These are phyloP conservation scores for Heteromurus nitidus DNA, from an alignment of 2,888 invertebrate genomes.

Conservation along the genomic window DNA sequence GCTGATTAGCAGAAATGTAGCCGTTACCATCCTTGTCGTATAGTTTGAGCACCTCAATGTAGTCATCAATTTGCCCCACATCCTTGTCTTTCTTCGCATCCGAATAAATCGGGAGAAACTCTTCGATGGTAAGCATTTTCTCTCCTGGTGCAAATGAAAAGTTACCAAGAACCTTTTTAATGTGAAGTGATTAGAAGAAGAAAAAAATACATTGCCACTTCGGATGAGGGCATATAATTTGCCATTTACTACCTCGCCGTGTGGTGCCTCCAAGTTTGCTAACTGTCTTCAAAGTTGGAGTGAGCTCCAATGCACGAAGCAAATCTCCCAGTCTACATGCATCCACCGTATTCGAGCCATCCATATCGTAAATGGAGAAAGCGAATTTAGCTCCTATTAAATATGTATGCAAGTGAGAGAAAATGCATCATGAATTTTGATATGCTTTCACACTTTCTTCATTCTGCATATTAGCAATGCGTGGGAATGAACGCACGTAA, in stretches of 20 bases:
- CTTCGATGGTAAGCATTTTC: conserved; percentile 94
- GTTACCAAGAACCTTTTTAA: background rate
- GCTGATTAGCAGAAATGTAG: conserved; percentile 95
- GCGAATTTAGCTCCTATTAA: conserved; percentile 93
- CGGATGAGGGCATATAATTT: background rate
- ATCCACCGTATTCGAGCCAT: conserved; percentile 92
- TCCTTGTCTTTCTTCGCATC: conserved; percentile 98
- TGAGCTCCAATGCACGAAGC: conserved; percentile 94
- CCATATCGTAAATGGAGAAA: conserved; percentile 95
- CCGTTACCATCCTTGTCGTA: conserved; percentile 99
- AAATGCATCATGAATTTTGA: too few relatives aligned
- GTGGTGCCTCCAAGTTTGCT: conserved; percentile 97
- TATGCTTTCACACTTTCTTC: too few relatives aligned
- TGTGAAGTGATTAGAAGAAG: conserved; percentile 1
- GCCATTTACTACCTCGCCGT: conserved; percentile 88
- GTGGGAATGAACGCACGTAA: too few relatives aligned
- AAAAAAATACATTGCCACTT: background rate
- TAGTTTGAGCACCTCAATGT: conserved; percentile 98
- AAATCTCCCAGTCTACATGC: conserved; percentile 94
- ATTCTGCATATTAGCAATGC: too few relatives aligned
- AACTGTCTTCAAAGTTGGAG: conserved; percentile 94
- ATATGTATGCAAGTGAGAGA: too few relatives aligned
- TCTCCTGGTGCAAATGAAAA: conserved; percentile 77
- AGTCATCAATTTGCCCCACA: conserved; percentile 97
- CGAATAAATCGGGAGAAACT: conserved; percentile 98